Base-by-base conservation (phyloP, 2,113 vertebrate genomes). In the Bostrychus sinensis region DNA sequence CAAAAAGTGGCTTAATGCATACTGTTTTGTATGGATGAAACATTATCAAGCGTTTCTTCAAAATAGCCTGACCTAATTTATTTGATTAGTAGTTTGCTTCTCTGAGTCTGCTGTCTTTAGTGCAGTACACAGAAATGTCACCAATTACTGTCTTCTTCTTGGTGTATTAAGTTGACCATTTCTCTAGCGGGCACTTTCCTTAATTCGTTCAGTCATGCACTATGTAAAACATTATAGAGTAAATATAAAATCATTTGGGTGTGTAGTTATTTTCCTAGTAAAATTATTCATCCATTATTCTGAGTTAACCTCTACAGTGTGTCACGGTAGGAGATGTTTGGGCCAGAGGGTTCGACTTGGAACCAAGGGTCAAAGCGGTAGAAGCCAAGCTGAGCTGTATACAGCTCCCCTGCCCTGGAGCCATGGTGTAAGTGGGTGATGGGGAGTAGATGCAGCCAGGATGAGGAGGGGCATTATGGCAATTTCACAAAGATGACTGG, bases 401-500 rank as follows among this genome's bases (percentile, higher is more conserved):
- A 41, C 16, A 66, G 79, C 79, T 65, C 66, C 45, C 46, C 64
- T 65, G 70, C 84, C 86, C 68, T 28, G 66, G 48, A 68, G 84
- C 69, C 72, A 56, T 56, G 67, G 50, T 78, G 69, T 75, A 68
- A 84, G 71, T 74, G 73, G 80, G 76, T n/a, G 37, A 70, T 69
- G 76, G 58, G 68, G 62, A 70, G 16, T 71, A 80, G 41, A 53
- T 23, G 25, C 17, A 19, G 66, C 23, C 38, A 43, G 58, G 63
- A 37, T 39, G 66, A 38, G 45, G 54, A 13, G 7, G 63, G 30
- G 43, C 37, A 56, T 32, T 53, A 37, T 53, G 58, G 53, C 10
- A 16, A 55, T 54, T 34, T 65, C 80, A 78, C 62, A 72, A 62
- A 85, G 68, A 83, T 78, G 82, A 86, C 84, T 86, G 89, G 85